phyloP scores from a whole-genome alignment of 2,797 vertebrate species.

The Sebastes cheni region DNA sequence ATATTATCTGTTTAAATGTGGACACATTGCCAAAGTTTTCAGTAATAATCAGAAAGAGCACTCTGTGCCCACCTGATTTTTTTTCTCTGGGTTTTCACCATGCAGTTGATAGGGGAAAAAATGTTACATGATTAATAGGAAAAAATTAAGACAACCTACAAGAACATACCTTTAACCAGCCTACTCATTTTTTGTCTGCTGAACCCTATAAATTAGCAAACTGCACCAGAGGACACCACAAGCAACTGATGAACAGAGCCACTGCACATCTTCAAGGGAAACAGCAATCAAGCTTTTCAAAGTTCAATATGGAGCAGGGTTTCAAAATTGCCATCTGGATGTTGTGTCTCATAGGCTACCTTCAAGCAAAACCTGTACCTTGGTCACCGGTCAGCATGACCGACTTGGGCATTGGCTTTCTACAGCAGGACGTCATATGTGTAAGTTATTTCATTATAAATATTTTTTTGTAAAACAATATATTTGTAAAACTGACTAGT shows the following conservation, averaged over 20 bases:
- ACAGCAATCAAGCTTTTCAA: neutral
- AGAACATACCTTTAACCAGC: neutral
- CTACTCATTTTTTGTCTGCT: neutral
- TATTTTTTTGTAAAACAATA: too few species aligned
- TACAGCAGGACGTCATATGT: rapidly evolving
- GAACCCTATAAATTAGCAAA: neutral
- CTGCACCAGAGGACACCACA: neutral
- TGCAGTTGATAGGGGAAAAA: neutral
- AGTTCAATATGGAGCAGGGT: conserved; percentile 36
- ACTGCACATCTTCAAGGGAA: neutral
- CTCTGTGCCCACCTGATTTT: neutral
- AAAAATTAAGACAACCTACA: neutral
- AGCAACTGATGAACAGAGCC: neutral
- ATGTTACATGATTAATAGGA: neutral
- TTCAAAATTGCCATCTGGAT: conserved; percentile 38
- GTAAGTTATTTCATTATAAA: conserved; percentile 47
- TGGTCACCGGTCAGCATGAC: rapidly evolving
- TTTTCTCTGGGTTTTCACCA: neutral
- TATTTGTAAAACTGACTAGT: neutral
- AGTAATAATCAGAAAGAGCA: too few species aligned
- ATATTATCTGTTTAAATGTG: neutral
- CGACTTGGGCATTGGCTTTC: rapidly evolving
- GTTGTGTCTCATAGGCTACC: neutral
- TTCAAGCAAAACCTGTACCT: conserved; percentile 15
- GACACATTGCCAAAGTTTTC: neutral